Evolutionary conservation across 2,797 vertebrate species (phyloP).

Genomic region (Meda fulgida): DNA sequence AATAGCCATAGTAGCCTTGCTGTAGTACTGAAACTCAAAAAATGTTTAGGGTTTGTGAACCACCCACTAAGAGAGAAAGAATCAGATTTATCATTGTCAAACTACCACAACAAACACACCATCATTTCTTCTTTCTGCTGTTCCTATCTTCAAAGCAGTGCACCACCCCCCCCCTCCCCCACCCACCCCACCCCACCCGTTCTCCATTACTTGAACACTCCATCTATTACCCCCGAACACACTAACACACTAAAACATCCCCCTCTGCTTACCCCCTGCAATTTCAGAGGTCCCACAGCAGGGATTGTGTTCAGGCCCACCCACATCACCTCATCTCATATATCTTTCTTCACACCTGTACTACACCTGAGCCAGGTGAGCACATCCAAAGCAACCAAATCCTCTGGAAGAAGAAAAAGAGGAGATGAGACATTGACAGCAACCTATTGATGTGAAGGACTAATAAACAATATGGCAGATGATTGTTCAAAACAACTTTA

Average conservation of each 20-base stretch:
- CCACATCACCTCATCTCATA: constrained; percentile 33
- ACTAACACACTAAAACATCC: constrained; percentile 11
- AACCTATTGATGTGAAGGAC: neutral
- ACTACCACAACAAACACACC: constrained; percentile 59
- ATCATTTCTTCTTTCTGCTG: constrained; percentile 26
- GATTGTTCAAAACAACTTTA: neutral
- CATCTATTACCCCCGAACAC: constrained; percentile 2
- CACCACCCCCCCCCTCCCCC: neutral
- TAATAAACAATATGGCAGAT: neutral
- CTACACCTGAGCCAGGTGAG: constrained; percentile 44
- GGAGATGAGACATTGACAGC: neutral
- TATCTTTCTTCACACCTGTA: constrained; percentile 41
- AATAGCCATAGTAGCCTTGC: neutral
- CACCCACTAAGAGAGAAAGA: constrained; percentile 55
- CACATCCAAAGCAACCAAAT: constrained; percentile 22
- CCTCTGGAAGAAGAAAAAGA: constrained; percentile 1
- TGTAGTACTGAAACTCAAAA: constrained; percentile 44
- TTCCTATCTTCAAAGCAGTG: constrained; percentile 30
- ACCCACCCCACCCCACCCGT: too few species aligned
- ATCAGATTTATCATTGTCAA: constrained; percentile 47
- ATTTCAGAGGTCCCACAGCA: constrained; percentile 19
- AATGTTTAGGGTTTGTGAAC: constrained; percentile 42
- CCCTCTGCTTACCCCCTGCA: neutral
- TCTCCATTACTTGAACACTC: constrained; percentile 13
- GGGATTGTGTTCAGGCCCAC: constrained; percentile 36